These are phyloP conservation scores for Chauna torquata DNA, from an alignment of 2,113 vertebrate genomes.

Conservation along the genomic window DNA sequence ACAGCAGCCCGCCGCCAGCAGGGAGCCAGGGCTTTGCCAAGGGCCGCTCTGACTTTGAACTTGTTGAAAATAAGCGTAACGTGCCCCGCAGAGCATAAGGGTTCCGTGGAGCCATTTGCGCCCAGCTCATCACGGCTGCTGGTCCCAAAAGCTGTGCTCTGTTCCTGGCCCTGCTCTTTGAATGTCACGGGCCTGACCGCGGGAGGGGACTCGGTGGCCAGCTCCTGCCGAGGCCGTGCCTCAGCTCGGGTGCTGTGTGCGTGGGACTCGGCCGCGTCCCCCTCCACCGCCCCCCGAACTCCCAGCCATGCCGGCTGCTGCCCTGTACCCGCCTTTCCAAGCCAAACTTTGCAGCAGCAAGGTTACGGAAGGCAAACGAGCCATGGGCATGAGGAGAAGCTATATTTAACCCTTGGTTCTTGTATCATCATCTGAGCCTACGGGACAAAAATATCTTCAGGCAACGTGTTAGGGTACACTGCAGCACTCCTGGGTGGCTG, in stretches of 20 bases:
- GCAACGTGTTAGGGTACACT: not conserved
- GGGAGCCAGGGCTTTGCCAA: not conserved
- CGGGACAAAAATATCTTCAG: not conserved
- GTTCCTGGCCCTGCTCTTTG: rapidly evolving
- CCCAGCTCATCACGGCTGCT: rapidly evolving
- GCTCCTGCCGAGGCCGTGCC: not conserved
- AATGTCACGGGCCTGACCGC: rapidly evolving
- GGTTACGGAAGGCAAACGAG: not conserved
- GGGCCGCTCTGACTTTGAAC: rapidly evolving
- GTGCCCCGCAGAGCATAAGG: rapidly evolving
- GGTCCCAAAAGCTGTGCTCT: rapidly evolving
- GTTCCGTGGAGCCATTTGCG: rapidly evolving
- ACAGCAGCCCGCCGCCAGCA: not conserved
- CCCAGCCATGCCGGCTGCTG: too few species aligned
- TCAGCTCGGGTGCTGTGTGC: rapidly evolving
- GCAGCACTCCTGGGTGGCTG: not conserved
- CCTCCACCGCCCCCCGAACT: rapidly evolving
- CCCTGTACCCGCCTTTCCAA: not conserved
- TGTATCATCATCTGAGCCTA: not conserved
- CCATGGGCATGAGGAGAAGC: not conserved
- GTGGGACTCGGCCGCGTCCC: not conserved
- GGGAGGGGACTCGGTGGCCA: not conserved
- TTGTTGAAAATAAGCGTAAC: rapidly evolving
- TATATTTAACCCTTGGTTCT: not conserved
- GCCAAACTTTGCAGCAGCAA: not conserved